phyloP scores from a whole-genome alignment of 2,888 invertebrate genomes.

The Charanyca ferruginea region DNA sequence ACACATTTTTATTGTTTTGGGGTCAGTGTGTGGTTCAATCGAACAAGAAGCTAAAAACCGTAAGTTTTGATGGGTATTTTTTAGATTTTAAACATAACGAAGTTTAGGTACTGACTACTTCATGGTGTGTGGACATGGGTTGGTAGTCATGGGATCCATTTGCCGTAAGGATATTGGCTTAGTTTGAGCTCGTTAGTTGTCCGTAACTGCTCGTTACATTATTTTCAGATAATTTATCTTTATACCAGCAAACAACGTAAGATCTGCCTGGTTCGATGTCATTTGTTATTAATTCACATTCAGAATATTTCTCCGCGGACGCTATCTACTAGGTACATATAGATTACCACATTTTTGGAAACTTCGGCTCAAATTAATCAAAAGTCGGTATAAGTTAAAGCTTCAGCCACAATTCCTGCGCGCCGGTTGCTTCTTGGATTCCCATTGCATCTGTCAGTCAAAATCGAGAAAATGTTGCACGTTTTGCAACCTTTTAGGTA shows the following conservation, averaged over 20 bases:
- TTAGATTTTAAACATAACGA: no score
- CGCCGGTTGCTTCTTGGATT: background rate
- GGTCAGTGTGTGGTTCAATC: background rate
- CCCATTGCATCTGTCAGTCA: background rate
- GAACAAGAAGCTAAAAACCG: no score
- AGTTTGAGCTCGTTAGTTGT: no score
- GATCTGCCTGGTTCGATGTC: conserved; percentile 42
- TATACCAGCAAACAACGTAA: conserved; percentile 42
- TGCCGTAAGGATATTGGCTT: no score
- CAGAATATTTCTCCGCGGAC: conserved; percentile 1
- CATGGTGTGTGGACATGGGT: background rate
- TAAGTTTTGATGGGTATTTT: background rate
- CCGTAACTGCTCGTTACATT: conserved; percentile 14
- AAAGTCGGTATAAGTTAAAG: background rate
- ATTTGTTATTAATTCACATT: conserved; percentile 37
- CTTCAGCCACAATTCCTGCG: background rate
- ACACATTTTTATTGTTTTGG: background rate
- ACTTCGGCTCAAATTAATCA: background rate
- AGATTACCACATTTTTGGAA: background rate
- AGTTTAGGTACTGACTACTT: no score
- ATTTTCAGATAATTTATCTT: conserved; percentile 36
- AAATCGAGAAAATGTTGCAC: background rate
- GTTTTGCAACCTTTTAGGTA: background rate
- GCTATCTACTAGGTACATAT: background rate
- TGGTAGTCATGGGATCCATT: background rate